Evolutionary conservation across 1,140 invertebrate genomes (phyloP).

Genomic region (Subanguina moxae): DNA sequence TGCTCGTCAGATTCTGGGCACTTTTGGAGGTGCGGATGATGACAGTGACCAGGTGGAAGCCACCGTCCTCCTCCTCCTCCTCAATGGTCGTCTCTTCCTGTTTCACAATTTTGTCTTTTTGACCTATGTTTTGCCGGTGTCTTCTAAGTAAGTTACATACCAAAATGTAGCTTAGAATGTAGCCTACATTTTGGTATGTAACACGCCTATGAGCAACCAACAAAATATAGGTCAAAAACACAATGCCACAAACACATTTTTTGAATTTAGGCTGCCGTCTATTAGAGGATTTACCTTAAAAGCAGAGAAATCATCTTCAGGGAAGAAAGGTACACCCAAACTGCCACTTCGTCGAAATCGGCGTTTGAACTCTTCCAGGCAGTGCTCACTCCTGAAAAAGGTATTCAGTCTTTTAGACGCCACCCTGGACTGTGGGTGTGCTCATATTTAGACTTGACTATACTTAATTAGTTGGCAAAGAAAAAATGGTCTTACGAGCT

Average conservation of each 20-base stretch:
- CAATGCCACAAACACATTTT: no score
- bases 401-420: background rate
- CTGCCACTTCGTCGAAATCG: slow-evolving; percentile 56
- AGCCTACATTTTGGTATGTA: no score
- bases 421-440: no score
- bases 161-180: no score
- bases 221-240: no score
- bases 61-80: slow-evolving; percentile 35
- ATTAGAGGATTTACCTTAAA: slow-evolving; percentile 38
- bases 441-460: no score
- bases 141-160: no score
- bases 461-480: no score
- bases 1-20: slow-evolving; percentile 35
- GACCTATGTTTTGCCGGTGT: no score
- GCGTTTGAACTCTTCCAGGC: slow-evolving; percentile 53
- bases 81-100: slow-evolving; percentile 50
- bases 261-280: no score
- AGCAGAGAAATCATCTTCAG: slow-evolving; percentile 51
- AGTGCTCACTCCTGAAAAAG: slow-evolving; percentile 44
- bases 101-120: slow-evolving; percentile 11
- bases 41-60: slow-evolving; percentile 40
- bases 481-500: background rate
- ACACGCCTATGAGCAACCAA: no score
- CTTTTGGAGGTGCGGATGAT: slow-evolving; percentile 44
- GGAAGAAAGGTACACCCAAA: slow-evolving; percentile 55